Conservation (phyloP, 2,797 vertebrate genomes). For the Zonotrichia albicollis region DNA sequence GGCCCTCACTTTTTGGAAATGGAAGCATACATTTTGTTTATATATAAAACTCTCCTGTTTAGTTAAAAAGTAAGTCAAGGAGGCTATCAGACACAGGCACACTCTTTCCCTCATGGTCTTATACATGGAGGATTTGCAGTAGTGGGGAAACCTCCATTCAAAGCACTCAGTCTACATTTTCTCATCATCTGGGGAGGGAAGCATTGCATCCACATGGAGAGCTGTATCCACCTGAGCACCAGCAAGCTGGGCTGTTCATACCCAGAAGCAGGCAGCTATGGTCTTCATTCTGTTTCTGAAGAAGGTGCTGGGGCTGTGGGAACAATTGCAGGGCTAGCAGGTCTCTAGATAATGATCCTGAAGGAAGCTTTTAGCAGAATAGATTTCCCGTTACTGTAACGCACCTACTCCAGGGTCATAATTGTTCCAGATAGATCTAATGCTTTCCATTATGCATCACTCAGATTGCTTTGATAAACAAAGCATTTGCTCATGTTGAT, state of each 20-base stretch:
- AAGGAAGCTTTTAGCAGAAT: slow-evolving; percentile 52
- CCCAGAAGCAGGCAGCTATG: not conserved
- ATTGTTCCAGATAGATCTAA: not conserved
- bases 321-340: not conserved
- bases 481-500: slow-evolving; percentile 29
- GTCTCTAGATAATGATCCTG: not conserved
- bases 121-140: not conserved
- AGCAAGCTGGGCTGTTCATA: accelerated
- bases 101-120: not conserved
- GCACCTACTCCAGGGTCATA: not conserved
- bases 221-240: not conserved
- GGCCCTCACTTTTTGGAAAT: not conserved
- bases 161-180: not conserved
- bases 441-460: slow-evolving; percentile 11
- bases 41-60: not conserved
- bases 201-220: accelerated
- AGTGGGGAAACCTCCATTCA: accelerated
- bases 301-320: not conserved
- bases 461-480: slow-evolving; percentile 36
- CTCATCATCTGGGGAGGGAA: not conserved
- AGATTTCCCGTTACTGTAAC: not conserved
- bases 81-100: not conserved
- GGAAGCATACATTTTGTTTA: not conserved
- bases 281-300: not conserved
- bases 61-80: not conserved